Evolutionary conservation across 2,888 invertebrate genomes (phyloP), one percentile per base, ranked within the genome.

Genomic region (Salpingus planirostris): DNA sequence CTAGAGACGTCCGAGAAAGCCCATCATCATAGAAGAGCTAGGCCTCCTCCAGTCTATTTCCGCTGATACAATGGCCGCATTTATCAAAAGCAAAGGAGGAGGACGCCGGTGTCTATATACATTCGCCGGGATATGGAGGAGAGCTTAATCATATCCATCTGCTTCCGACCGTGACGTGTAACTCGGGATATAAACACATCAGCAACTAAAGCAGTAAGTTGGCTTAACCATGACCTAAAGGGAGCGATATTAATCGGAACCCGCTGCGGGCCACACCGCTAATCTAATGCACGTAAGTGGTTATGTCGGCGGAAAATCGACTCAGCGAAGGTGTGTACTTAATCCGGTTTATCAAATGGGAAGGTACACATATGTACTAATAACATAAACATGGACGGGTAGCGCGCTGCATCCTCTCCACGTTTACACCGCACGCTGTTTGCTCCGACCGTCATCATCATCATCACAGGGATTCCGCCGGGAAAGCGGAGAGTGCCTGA

Each of bases 201-300:
- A 29, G 29, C 15, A 26, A 30, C 26, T 25, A 21, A 29, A 27
- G 31, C 26, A 24, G 13, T 15, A 40, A 35, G 38, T 44, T 46
- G 38, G 34, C 44, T 46, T 40, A 39, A 37, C 36, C 37, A 33
- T 46, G 39, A 39, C 47, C 46, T 38, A 43, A 49, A 47, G 47
- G 46, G 43, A 42, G 44, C 43, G 40, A 45, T 45, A 48, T 51
- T 52, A 51, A 54, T 52, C 50, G 48, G 46, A 46, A 46, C 35
- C 44, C 33, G 46, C 50, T 49, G 36, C 33, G 42, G 49, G 50
- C 47, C 43, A 46, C 43, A 42, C 40, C 34, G 40, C 44, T 50
- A 49, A 49, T 47, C 45, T 47, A 38, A 41, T 38, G 41, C 46
- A 42, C 40, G 40, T 49, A 46, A 46, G 44, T 46, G 49, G 37